These are phyloP conservation scores for Opisthocomus hoazin DNA, from an alignment of 2,113 vertebrate species.

Conservation along the genomic window DNA sequence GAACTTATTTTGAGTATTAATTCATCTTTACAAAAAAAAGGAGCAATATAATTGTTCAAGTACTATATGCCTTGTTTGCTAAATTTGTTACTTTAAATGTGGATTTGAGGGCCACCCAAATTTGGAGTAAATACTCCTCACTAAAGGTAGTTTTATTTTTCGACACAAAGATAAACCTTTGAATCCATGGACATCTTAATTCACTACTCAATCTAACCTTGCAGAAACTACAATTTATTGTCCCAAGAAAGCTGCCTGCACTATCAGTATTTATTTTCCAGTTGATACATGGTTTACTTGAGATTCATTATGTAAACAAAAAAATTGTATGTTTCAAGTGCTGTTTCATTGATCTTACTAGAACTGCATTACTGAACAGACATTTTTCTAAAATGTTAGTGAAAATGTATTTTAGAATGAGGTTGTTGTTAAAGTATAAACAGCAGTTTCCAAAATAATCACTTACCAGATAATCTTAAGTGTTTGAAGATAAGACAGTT, in stretches of 20 bases:
- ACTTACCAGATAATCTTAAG: background rate
- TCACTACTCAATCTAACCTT: background rate
- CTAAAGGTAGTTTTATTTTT: conserved; percentile 13
- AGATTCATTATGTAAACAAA: background rate
- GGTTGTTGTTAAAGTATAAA: background rate
- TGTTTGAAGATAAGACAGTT: background rate
- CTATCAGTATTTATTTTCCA: background rate
- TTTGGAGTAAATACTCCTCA: conserved; percentile 7
- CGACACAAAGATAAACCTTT: background rate
- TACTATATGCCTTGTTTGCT: conserved; percentile 38
- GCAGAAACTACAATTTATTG: background rate
- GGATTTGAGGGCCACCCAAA: conserved; percentile 34
- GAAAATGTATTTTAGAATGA: background rate
- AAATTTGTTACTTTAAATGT: conserved; percentile 1
- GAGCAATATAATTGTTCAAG: conserved; percentile 50
- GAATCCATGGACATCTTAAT: background rate
- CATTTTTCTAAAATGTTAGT: background rate
- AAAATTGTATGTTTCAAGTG: background rate
- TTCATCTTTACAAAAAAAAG: conserved; percentile 1
- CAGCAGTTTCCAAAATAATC: background rate
- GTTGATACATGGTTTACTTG: background rate
- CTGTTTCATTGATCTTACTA: background rate
- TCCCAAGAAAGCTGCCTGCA: background rate
- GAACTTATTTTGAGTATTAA: conserved; percentile 46
- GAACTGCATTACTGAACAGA: background rate